Evolutionary conservation across 2,113 vertebrate genomes (phyloP).

Genomic region (mouse (Mus musculus)): GRCm39 chr1:141758001-141758500

Average conservation of each 20-base stretch:
- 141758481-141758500: too few relatives aligned
- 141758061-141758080: neutral
- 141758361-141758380: neutral
- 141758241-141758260: neutral
- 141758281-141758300: neutral
- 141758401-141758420: neutral
- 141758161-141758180: neutral
- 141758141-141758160: too few relatives aligned
- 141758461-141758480: neutral
- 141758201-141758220: neutral
- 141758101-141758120: neutral
- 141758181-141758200: neutral
- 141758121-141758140: too few relatives aligned
- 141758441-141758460: neutral
- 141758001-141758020: neutral
- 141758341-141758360: neutral
- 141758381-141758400: neutral
- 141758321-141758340: neutral
- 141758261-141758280: neutral
- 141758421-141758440: too few relatives aligned
- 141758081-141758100: neutral
- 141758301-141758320: accelerated
- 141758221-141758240: too few relatives aligned
- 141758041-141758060: neutral
- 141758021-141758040: neutral